Evolutionary conservation across 2,113 vertebrate species (phyloP), one percentile per base, ranked within the genome.

Genomic region (Parus major): DNA sequence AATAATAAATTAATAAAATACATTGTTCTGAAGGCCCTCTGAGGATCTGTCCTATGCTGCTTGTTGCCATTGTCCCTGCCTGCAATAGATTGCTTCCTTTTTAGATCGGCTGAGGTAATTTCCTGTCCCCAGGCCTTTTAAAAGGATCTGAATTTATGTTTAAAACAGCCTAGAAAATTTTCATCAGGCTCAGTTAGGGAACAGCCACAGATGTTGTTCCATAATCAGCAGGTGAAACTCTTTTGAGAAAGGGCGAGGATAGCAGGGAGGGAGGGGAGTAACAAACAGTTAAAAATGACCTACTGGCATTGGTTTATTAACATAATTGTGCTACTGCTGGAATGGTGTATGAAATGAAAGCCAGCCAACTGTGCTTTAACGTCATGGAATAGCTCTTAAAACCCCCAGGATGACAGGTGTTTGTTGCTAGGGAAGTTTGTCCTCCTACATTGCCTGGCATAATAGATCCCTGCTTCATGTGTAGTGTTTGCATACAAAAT

Each of bases 361-460:
- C 19, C 52, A 76, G 42, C 19, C 52, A 76, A 55, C 55, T 91
- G 65, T 87, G 47, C 49, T 82, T 79, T 68, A 60, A 39, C n/a
- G 7, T 60, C 14, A 25, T 68, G 24, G 39, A 78, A 60, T 36
- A 64, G 42, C 71, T 87, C 21, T 66, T 59, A 44, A 71, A 81
- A 5, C 8, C 24, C 7, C 4, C 21, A 50, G 89, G 47, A 75
- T 50, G 64, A 49, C 7, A 46, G 44, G 36, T 82, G 42, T 53
- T 73, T 70, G 93, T 96, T 96, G 93, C 89, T 90, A 69, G 63
- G 93, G 71, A 76, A 61, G 42, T 64, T 82, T 61, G 70, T 29
- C 41, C 28, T 76, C 50, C 35, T 41, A 5, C 46, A 20, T 42
- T 87, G 78, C 70, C 57, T 85, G 39, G 81, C 18, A 21, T 68